Conservation (phyloP, 1,140 invertebrate genomes). For the Trachymyrmex cornetzi region DNA sequence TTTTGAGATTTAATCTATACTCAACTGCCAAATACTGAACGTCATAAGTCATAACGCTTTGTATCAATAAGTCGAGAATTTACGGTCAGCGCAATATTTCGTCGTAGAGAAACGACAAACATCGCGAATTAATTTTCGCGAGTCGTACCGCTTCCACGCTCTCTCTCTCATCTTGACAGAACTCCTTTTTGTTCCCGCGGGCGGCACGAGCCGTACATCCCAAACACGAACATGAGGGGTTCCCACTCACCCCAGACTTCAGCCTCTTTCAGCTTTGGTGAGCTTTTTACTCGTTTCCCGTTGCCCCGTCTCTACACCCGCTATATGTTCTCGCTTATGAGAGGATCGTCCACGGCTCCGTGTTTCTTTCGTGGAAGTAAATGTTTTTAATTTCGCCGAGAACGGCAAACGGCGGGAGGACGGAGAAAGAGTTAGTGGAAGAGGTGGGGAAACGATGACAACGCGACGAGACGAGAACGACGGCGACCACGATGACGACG, state of each 20-base stretch:
- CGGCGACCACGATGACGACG: slow-evolving; percentile 32
- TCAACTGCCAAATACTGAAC: background rate
- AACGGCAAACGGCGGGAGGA: slow-evolving; percentile 27
- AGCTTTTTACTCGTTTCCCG: slow-evolving; percentile 67
- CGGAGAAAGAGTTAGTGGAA: background rate
- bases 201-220: slow-evolving; percentile 63
- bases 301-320: slow-evolving; percentile 8
- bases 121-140: slow-evolving; percentile 67
- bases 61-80: slow-evolving; percentile 30
- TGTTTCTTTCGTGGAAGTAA: slow-evolving; percentile 76
- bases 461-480: slow-evolving; percentile 51
- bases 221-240: slow-evolving; percentile 55
- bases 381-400: slow-evolving; percentile 79
- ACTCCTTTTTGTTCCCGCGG: slow-evolving; percentile 50
- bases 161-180: slow-evolving; percentile 42
- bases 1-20: background rate
- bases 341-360: slow-evolving; percentile 67
- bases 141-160: slow-evolving; percentile 16
- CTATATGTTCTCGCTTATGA: slow-evolving; percentile 78
- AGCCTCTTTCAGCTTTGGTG: slow-evolving; percentile 31
- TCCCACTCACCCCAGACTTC: slow-evolving; percentile 27
- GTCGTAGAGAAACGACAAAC: slow-evolving; percentile 35
- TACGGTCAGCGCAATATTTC: slow-evolving; percentile 16
- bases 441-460: slow-evolving; percentile 57
- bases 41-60: background rate